phyloP scores from a whole-genome alignment of 1,140 invertebrate species.

The Centruroides vittatus region DNA sequence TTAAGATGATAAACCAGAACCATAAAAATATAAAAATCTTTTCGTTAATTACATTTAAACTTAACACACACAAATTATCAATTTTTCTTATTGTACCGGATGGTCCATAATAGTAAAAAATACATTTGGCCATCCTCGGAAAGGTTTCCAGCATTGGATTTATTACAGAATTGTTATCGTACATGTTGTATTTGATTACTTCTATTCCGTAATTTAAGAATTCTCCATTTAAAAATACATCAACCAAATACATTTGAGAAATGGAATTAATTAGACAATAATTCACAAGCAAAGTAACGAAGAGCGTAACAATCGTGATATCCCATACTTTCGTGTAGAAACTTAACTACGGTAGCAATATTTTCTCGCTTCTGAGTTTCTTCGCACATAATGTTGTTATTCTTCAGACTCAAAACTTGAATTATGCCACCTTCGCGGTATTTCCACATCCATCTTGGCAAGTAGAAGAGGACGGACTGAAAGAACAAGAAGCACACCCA shows the following conservation, averaged over 20 bases:
- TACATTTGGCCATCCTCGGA: constrained; percentile 77
- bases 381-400: constrained; percentile 76
- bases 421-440: constrained; percentile 94
- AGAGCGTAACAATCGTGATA: constrained; percentile 96
- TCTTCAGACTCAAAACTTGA: constrained; percentile 86
- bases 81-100: constrained; percentile 65
- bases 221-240: constrained; percentile 89
- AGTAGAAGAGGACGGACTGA: constrained; percentile 58
- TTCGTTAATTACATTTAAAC: constrained; percentile 76
- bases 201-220: constrained; percentile 90
- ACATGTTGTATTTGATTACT: constrained; percentile 80
- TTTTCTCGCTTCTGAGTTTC: constrained; percentile 93
- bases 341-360: constrained; percentile 86
- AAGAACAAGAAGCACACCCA: constrained; percentile 78
- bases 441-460: constrained; percentile 89
- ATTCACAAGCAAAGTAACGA: constrained; percentile 83
- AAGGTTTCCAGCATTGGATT: constrained; percentile 93
- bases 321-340: constrained; percentile 76
- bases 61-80: constrained; percentile 72
- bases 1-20: constrained; percentile 76
- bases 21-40: constrained; percentile 82
- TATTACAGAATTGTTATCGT: constrained; percentile 76
- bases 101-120: constrained; percentile 69
- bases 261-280: constrained; percentile 80
- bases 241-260: constrained; percentile 95